A percentile compares a stretch with the other conserved stretches of the same genome.
These are phyloP conservation scores for Ceratina calcarata DNA, from an alignment of 1,140 invertebrate species.

Conservation along the genomic window DNA sequence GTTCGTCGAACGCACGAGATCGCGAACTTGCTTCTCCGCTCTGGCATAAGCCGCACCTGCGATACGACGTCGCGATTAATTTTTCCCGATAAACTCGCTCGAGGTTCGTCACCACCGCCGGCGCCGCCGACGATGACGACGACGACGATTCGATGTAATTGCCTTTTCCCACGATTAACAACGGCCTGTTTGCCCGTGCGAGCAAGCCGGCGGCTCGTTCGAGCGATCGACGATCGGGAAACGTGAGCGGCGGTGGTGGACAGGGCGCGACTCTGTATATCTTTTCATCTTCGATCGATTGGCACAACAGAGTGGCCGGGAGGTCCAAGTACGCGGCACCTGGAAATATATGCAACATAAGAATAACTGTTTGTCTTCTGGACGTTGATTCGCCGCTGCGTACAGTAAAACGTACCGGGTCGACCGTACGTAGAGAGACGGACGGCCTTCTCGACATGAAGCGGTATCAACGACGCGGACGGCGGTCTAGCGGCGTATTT, in stretches of 20 bases:
- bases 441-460: conserved; percentile 96
- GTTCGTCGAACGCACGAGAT: conserved; percentile 86
- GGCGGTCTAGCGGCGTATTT: conserved; percentile 95
- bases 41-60: conserved; percentile 89
- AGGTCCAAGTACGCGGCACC: conserved; percentile 94
- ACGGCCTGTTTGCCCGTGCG: conserved; percentile 86
- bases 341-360: conserved; percentile 54
- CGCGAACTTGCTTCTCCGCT: conserved; percentile 86
- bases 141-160: conserved; percentile 1
- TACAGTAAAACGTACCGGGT: conserved; percentile 81
- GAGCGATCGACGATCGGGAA: conserved; percentile 85
- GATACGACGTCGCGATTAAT: background rate
- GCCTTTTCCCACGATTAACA: conserved; percentile 97
- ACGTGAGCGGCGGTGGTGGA: conserved; percentile 84
- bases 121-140: too few species aligned
- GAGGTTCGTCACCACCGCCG: too few species aligned
- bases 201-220: conserved; percentile 86
- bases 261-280: conserved; percentile 77
- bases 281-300: conserved; percentile 75
- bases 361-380: background rate
- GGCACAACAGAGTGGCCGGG: conserved; percentile 89
- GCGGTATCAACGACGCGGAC: conserved; percentile 90
- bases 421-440: conserved; percentile 91
- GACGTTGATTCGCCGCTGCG: background rate
- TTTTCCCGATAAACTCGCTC: too few species aligned